Conservation (phyloP, 2,797 vertebrate species). For the Mergus octosetaceus region DNA sequence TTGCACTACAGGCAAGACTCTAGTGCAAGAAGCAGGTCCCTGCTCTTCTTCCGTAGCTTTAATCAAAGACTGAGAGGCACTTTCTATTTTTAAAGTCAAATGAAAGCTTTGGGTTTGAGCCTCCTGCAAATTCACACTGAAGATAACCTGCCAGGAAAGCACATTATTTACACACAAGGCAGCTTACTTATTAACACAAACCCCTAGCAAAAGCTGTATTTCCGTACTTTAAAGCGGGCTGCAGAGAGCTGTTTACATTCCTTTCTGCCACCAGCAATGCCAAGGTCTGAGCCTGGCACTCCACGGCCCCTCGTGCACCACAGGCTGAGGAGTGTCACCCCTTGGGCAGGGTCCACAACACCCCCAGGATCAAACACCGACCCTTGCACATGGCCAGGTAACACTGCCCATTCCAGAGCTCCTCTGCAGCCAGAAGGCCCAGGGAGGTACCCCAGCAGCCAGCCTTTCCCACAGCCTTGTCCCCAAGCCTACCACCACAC, state of each 20-base stretch:
- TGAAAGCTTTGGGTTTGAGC: neutral
- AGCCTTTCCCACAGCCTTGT: neutral
- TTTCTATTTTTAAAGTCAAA: slow-evolving; percentile 5
- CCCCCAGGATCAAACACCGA: neutral
- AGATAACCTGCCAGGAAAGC: slow-evolving; percentile 21
- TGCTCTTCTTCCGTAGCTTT: neutral
- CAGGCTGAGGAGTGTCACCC: neutral
- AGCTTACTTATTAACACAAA: slow-evolving; percentile 46
- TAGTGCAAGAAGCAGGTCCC: neutral
- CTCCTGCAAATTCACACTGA: neutral
- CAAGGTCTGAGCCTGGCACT: neutral
- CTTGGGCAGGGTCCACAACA: neutral
- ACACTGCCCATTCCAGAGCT: neutral
- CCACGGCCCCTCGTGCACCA: neutral
- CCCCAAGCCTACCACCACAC: fast-evolving
- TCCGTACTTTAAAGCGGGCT: neutral
- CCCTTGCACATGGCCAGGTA: neutral
- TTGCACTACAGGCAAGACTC: neutral
- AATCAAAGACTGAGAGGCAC: neutral
- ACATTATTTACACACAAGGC: neutral
- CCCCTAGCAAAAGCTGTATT: neutral
- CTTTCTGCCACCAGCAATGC: neutral
- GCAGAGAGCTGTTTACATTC: slow-evolving; percentile 16
- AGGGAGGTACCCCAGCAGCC: neutral
- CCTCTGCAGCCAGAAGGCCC: neutral